Evolutionary conservation across 1,140 invertebrate genomes (phyloP), one percentile per base, ranked within the genome.

Genomic region (Matsumurasca onukii): DNA sequence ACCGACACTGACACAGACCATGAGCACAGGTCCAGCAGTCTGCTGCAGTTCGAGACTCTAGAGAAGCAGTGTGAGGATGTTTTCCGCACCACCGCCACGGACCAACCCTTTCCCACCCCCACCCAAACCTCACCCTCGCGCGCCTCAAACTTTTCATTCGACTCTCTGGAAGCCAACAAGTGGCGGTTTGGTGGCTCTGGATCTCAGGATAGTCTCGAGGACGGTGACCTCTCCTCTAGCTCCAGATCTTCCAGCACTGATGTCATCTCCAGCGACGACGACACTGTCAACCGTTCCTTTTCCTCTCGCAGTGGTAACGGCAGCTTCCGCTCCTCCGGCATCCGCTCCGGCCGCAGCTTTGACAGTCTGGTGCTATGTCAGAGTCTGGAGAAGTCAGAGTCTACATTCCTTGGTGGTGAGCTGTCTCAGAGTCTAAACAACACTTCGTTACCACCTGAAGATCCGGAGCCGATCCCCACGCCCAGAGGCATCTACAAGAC

Each of bases 41-140:
- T 93, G 29, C 81, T 92, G 27, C 91, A 92, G 77, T 93, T 93
- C 76, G 91, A 93, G 77, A 90, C 86, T 0, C 79, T 93, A 61
- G 89, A 91, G 74, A 83, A 87, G 70, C 88, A 88, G 39, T 90
- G 75, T 64, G 72, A 76, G 48, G 71, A 70, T 22, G 70, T 75
- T 20, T 78, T 77, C 67, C 55, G 72, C 25, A 71, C 74, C 0
- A 67, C 72, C 1, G 74, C 74, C 13, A 73, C 76, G 0, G 31
- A 68, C 1, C 70, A 73, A 24, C 74, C 73, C 1, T 76, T 75
- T 63, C 63, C 66, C 39, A 29, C 63, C 25, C 74, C 73, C 1
- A 75, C 74, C 65, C 63, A 63, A 34, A 29, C 63, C 25, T 69
- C 68, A 66, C 84, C 85, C 9, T 84, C 84, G 0, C 76, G 78